Conservation (phyloP, 2,113 vertebrate genomes). For the Notarius quadriscutis region DNA sequence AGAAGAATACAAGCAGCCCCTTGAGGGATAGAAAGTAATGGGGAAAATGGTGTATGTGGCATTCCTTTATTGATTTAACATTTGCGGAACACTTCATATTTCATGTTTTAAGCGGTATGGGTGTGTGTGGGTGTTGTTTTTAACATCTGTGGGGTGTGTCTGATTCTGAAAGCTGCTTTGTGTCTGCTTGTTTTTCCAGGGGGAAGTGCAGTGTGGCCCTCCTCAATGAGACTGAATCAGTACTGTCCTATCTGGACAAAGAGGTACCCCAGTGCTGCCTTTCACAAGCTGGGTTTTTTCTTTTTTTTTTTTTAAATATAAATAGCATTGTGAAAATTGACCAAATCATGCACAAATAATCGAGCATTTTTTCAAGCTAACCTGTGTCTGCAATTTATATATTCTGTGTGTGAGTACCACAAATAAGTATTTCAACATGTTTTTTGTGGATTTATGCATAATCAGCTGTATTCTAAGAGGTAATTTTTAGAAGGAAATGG, state of each 20-base stretch:
- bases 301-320: not conserved
- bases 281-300: not conserved
- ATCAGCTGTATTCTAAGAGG: not conserved
- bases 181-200: constrained; percentile 67
- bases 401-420: not conserved
- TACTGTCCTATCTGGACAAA: constrained; percentile 94
- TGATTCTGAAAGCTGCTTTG: constrained; percentile 1
- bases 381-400: not conserved
- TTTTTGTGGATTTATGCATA: not conserved
- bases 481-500: not conserved
- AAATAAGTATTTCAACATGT: not conserved
- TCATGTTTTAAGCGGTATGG: too few species aligned
- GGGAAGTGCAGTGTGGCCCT: constrained; percentile 96
- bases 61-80: too few species aligned
- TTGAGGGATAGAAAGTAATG: too few species aligned
- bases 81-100: too few species aligned
- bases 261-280: constrained; percentile 76
- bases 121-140: not conserved
- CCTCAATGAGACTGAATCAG: constrained; percentile 93
- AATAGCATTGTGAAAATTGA: not conserved
- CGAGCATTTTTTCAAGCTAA: too few species aligned
- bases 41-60: too few species aligned
- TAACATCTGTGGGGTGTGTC: not conserved
- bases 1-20: too few species aligned
- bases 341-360: not conserved